Base-by-base conservation (phyloP, 2,113 vertebrate genomes). In the Megalops atlanticus region DNA sequence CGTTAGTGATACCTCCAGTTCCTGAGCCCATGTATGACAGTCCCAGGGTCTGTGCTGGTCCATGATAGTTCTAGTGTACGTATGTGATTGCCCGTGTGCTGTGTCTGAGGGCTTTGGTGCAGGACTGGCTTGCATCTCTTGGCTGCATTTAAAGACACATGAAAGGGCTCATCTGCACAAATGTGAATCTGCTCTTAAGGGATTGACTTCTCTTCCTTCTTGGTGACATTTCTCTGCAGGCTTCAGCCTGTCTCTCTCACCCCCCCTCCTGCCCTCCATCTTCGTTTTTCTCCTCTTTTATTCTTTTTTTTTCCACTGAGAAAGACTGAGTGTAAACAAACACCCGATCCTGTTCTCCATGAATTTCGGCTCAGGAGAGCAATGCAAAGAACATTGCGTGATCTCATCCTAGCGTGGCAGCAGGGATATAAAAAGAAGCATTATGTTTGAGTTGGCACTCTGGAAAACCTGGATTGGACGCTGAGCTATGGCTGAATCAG, bases 181-280 rank as follows among this genome's bases (percentile, higher is more conserved):
- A 91, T 88, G 83, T 86, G 84, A 81, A 76, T 80, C 39, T 82
- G 45, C n/a, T 86, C 85, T 82, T n/a, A 4, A 24, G 10, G 58
- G 80, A 69, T 58, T 79, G 35, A 41, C 39, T 14, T 27, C 41
- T 31, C 77, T 78, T 86, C 81, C 83, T 81, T 85, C 77, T 86
- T 82, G 33, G 54, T 81, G 72, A 38, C 77, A 80, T 85, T 87
- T 78, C 74, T 85, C 74, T 76, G 33, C 80, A 78, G 24, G 69
- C n/a, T 45, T 47, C 54, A 58, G 76, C 76, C 47, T 80, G 64
- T 58, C 27, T 54, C 68, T 77, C 73, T 64, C 36, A 49, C 38
- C 21, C 41, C 64, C 41, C 0, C 27, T 69, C 40, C 11, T 15
- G 4, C 31, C 58, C 31, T 31, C 36, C 40, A 41, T 35, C 58